Evolutionary conservation across 1,140 invertebrate species (phyloP).

Genomic region (Lepidurus packardi): DNA sequence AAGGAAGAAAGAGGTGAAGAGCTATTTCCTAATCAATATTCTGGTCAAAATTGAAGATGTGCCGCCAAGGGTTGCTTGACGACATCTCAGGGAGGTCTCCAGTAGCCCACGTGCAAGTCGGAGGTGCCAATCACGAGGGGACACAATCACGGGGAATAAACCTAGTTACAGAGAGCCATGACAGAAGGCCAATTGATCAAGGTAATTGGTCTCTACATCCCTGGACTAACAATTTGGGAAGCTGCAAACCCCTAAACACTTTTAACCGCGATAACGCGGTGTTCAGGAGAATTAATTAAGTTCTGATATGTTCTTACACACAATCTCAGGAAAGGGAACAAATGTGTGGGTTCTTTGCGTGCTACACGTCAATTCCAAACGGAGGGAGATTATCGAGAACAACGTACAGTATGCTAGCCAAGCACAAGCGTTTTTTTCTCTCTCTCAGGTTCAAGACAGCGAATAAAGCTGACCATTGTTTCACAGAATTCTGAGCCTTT

Average conservation of each 20-base stretch:
- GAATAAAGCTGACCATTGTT: not conserved
- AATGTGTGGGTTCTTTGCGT: slow-evolving; percentile 3
- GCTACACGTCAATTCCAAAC: not conserved
- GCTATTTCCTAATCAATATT: slow-evolving; percentile 5
- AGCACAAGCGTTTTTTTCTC: not conserved
- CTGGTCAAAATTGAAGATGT: not conserved
- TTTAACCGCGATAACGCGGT: not conserved
- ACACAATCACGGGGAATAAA: not conserved
- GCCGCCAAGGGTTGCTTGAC: not conserved
- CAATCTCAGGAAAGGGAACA: not conserved
- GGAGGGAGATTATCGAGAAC: not conserved
- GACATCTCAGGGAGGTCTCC: not conserved
- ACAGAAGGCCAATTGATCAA: slow-evolving; percentile 8
- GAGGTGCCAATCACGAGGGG: slow-evolving; percentile 9
- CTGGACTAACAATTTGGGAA: not conserved
- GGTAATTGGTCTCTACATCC: not conserved
- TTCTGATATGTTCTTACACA: not conserved
- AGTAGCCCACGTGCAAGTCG: slow-evolving; percentile 1
- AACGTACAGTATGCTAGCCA: not conserved
- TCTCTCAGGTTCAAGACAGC: not conserved
- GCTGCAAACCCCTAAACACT: not conserved
- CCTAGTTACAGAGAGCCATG: not conserved
- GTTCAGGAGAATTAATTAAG: not conserved
- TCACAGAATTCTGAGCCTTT: not conserved
- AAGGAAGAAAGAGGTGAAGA: slow-evolving; percentile 5